A percentile compares a stretch with the other conserved stretches of the same genome.
Conservation (phyloP, 2,113 vertebrate genomes). For the Boleophthalmus pectinirostris region DNA sequence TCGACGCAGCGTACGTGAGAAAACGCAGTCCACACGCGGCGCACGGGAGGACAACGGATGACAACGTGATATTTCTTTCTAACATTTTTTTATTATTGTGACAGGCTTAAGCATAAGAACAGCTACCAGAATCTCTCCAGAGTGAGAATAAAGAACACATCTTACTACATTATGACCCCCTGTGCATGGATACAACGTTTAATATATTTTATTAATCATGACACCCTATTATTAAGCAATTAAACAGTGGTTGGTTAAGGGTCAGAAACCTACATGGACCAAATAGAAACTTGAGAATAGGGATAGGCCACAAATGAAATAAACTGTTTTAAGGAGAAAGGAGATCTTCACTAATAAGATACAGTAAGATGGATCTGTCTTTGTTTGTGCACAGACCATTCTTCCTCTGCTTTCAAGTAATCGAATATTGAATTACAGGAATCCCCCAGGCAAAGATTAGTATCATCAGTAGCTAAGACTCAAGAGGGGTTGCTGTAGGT, state of each 20-base stretch:
- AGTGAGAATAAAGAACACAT: neutral
- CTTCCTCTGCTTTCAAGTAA: slow-evolving; percentile 48
- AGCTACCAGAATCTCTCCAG: no score
- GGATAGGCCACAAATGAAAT: slow-evolving; percentile 65
- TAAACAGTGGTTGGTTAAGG: neutral
- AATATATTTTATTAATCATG: neutral
- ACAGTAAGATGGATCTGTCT: slow-evolving; percentile 27
- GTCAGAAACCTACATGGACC: slow-evolving; percentile 31
- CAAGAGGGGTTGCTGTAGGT: slow-evolving; percentile 4
- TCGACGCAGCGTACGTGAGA: no score
- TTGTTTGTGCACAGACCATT: slow-evolving; percentile 14
- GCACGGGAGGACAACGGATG: no score
- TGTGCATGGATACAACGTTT: neutral
- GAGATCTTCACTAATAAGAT: slow-evolving; percentile 55
- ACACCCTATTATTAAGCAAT: neutral
- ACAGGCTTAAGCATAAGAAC: no score
- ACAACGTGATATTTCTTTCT: no score
- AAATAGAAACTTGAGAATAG: slow-evolving; percentile 28
- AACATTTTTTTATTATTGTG: no score
- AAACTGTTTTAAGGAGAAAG: slow-evolving; percentile 54
- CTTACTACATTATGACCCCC: no score
- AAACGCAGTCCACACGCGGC: no score
- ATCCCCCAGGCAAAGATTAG: slow-evolving; percentile 65
- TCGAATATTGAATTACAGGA: slow-evolving; percentile 64
- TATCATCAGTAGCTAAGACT: slow-evolving; percentile 66